Evolutionary conservation across 2,797 vertebrate species (phyloP).

Genomic region (Steatocranus sp.): DNA sequence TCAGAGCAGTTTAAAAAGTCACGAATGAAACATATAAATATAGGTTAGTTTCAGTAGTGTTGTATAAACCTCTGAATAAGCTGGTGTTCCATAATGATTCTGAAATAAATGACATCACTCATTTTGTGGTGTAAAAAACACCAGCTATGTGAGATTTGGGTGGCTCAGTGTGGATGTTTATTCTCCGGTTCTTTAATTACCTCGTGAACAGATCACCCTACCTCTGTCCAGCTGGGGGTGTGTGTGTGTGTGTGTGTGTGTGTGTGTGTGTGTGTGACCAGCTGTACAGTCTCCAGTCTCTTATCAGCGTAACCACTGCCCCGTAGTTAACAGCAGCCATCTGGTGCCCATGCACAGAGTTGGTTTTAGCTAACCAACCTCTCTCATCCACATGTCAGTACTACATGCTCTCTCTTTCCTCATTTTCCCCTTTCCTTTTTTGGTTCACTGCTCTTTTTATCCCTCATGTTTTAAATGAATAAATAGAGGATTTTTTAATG

Average conservation of each 20-base stretch:
- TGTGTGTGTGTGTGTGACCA: conserved; percentile 43
- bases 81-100: not conserved
- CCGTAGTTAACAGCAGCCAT: conserved; percentile 60
- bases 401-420: not conserved
- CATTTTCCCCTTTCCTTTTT: not conserved
- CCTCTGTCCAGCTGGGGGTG: conserved; percentile 39
- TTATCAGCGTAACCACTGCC: conserved; percentile 70
- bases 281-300: conserved; percentile 62
- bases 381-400: conserved; percentile 18
- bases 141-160: not conserved
- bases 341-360: conserved; percentile 50
- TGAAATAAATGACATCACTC: not conserved
- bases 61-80: not conserved
- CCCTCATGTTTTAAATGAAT: not conserved
- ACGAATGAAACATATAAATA: not conserved
- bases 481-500: not conserved
- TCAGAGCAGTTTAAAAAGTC: not conserved
- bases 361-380: conserved; percentile 25
- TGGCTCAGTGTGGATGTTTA: not conserved
- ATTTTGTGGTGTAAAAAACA: not conserved
- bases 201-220: conserved; percentile 38
- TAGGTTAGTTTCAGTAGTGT: not conserved
- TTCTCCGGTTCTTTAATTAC: conserved; percentile 59
- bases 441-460: not conserved
- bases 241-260: too few species aligned